Conservation (phyloP, 2,888 invertebrate species). For the Amphipyra tragopoginis region DNA sequence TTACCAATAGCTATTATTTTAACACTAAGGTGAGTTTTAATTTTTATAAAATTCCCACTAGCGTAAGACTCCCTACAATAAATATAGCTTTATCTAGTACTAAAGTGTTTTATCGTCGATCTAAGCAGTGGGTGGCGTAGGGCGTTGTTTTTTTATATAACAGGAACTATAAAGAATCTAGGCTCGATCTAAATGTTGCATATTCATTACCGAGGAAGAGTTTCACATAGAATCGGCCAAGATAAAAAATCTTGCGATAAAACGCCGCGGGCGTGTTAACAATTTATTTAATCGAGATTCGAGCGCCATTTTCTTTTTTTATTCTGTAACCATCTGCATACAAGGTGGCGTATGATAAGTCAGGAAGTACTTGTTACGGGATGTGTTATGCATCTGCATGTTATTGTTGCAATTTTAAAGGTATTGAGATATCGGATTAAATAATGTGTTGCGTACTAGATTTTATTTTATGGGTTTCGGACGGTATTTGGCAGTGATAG, state of each 20-base stretch:
- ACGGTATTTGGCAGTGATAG: not conserved
- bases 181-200: slow-evolving; percentile 76
- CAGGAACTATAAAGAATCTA: slow-evolving; percentile 81
- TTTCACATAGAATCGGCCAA: slow-evolving; percentile 79
- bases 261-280: slow-evolving; percentile 79
- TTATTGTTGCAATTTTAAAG: slow-evolving; percentile 49
- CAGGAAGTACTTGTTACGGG: slow-evolving; percentile 74
- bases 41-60: slow-evolving; percentile 55
- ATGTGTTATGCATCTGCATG: slow-evolving; percentile 58
- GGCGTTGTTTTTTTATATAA: slow-evolving; percentile 64
- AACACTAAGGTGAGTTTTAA: slow-evolving; percentile 70
- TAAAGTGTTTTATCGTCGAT: slow-evolving; percentile 60
- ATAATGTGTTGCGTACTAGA: slow-evolving; percentile 6
- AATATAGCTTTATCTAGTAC: slow-evolving; percentile 60
- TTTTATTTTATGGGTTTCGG: not conserved
- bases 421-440: slow-evolving; percentile 36
- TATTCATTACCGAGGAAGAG: slow-evolving; percentile 74
- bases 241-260: slow-evolving; percentile 78
- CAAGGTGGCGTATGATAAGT: slow-evolving; percentile 79
- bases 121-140: slow-evolving; percentile 75
- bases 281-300: slow-evolving; percentile 82
- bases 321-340: slow-evolving; percentile 74
- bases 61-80: slow-evolving; percentile 48
- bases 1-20: slow-evolving; percentile 72
- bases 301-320: slow-evolving; percentile 65